Evolutionary conservation across 2,888 invertebrate species (phyloP), one percentile per base, ranked within the genome.

Genomic region (Iselma pallidipennis): DNA sequence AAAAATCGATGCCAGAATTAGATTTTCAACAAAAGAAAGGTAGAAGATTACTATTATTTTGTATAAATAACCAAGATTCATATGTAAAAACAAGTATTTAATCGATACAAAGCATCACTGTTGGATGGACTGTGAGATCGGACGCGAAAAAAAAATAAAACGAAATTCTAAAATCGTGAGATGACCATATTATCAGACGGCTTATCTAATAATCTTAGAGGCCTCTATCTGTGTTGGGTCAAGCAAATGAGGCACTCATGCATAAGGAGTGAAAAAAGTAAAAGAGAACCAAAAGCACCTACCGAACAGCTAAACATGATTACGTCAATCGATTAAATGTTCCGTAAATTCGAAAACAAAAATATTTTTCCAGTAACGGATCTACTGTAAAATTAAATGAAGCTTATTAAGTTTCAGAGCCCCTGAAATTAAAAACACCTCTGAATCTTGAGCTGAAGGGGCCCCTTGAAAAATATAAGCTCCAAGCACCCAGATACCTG

Each of bases 81-180:
- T 63, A 63, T 55, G 59, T 53, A 63, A n/a, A n/a, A 63, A 63
- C 63, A 61, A 61, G 68, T 63, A 68, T 70, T 70, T 70, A 68
- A 70, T 70, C 70, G 64, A 66, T 61, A 49, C 61, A 64, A 19
- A 59, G 68, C 61, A 70, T 70, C 65, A 61, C 63, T 37, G 59
- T 52, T 59, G 55, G 61, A 52, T 59, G 42, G 42, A 42, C 7
- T 21, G 10, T 2, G 21, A 10, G 10, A 60, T 54, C 61, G 65
- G 65, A 61, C 67, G n/a, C n/a, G 63, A 63, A 55, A 61, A 51
- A 50, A 61, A 58, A 65, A 67, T 59, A 67, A 68, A 66, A 67
- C 59, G 62, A 69, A 68, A n/a, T 69, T 65, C 67, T 57, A 66
- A 71, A 72, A 72, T 74, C 72, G 74, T 74, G 72, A 72, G 72